Evolutionary conservation across 2,888 invertebrate genomes (phyloP).

Genomic region (Cloeon dipterum): DNA sequence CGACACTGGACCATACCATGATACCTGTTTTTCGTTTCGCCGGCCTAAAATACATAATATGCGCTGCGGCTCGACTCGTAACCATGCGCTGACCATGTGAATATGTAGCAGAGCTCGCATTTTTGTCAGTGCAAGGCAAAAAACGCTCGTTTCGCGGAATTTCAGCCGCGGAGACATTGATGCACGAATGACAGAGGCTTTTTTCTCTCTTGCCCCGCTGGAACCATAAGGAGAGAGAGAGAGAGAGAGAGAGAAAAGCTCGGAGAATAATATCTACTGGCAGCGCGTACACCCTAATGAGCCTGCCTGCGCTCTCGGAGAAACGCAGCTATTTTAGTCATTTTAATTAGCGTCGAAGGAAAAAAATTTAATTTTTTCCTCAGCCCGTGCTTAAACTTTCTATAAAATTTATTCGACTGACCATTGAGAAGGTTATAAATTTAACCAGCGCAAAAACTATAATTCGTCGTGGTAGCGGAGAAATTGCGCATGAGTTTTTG

Average conservation of each 20-base stretch:
- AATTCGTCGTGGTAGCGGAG: too few relatives aligned
- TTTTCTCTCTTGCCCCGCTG: not conserved
- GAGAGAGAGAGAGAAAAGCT: not conserved
- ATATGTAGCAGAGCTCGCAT: conserved; percentile 1
- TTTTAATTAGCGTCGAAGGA: too few relatives aligned
- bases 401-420: too few relatives aligned
- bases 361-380: too few relatives aligned
- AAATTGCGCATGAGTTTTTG: too few relatives aligned
- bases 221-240: not conserved
- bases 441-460: too few relatives aligned
- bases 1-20: conserved; percentile 2
- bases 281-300: not conserved
- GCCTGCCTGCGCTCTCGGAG: not conserved
- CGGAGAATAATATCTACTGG: not conserved
- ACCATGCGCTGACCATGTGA: not conserved
- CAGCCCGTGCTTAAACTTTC: too few relatives aligned
- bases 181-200: not conserved
- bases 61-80: too few relatives aligned
- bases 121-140: conserved; percentile 1
- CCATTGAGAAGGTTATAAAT: too few relatives aligned
- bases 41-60: conserved; percentile 1
- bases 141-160: conserved; percentile 1
- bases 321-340: too few relatives aligned
- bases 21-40: not conserved
- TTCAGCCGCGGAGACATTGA: not conserved